Base-by-base conservation (phyloP, 2,113 vertebrate genomes). In the Nibea coibor region DNA sequence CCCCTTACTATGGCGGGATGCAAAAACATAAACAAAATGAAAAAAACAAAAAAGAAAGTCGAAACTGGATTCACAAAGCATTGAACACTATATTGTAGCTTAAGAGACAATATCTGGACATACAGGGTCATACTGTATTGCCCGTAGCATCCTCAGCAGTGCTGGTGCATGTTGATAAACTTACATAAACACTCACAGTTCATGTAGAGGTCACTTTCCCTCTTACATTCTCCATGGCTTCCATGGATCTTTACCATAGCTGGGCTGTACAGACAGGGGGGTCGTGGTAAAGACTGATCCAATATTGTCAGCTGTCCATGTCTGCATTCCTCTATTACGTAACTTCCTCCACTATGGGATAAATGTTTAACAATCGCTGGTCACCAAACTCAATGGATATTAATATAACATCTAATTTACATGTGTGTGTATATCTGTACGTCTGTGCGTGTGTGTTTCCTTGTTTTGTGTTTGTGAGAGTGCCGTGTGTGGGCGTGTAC, bases 111-210 rank as follows among this genome's bases (percentile, higher is more conserved):
- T 50, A 89, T 90, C 78, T 83, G 75, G 78, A 90, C 47, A 80
- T 56, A 70, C 67, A 82, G 76, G 86, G 80, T 88, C 63, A 54
- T 71, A 62, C 81, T 91, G 77, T 84, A 86, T 92, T 94, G 94
- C 94, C 94, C 89, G 93, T 93, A 94, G 93, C 94, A 95, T 94
- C 93, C 91, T 92, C 92, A 93, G 92, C 91, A 91, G 90, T 92
- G 87, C 85, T 80, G 89, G 90, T 94, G 94, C 94, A 94, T 95
- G 94, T 91, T 92, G 81, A 90, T 90, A 93, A 90, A 94, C 93
- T 91, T 93, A 94, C 93, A 95, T 94, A 90, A 92, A 93, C 93
- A 88, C 87, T 88, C 86, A 86, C 81, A 72, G 94, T 94, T 94
- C 94, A 95, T 94, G 92, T 92, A 94, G 93, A 94, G 93, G 91